Evolutionary conservation across 2,113 vertebrate genomes (phyloP), one percentile per base, ranked within the genome.

Genomic region (Lonchura striata): DNA sequence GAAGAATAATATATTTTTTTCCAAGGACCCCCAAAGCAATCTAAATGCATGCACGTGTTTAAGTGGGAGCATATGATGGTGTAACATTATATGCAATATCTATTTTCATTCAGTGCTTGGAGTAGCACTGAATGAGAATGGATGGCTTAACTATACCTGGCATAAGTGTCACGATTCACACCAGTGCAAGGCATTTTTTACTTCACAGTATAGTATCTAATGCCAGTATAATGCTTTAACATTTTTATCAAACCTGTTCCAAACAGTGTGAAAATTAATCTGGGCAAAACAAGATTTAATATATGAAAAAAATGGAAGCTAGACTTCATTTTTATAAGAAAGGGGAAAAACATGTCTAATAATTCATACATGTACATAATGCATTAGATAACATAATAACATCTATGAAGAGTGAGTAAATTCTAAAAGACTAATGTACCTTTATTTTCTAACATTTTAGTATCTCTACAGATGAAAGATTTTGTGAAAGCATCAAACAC

Each of bases 21-120:
- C 15, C 6, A 8, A 5, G 8, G 28, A 44, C 1, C 2, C 11
- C 9, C 44, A 63, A n/a, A 52, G 23, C 11, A 68, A 66, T 25
- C 17, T 22, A 49, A 44, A 65, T 13, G 3, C 28, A 10, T 50
- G 50, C 14, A 31, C 2, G 9, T 41, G 13, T 46, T 41, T 42
- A 61, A 65, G 6, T 7, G 35, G 24, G 28, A 59, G 28, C 3
- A 28, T 20, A 17, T 2, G 31, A 39, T 60, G 10, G 13, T 39
- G 39, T 30, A 63, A 18, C 28, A 35, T n/a, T n/a, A n/a, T n/a
- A n/a, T n/a, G n/a, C n/a, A n/a, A n/a, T n/a, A n/a, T n/a, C n/a
- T n/a, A n/a, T n/a, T n/a, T n/a, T n/a, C n/a, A n/a, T n/a, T n/a
- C 10, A 15, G 7, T 8, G 21, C 24, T 65, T 5, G 2, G 13